Evolutionary conservation across 2,888 invertebrate species (phyloP), one percentile per base, ranked within the genome.

Genomic region (Andrena hattorfiana): DNA sequence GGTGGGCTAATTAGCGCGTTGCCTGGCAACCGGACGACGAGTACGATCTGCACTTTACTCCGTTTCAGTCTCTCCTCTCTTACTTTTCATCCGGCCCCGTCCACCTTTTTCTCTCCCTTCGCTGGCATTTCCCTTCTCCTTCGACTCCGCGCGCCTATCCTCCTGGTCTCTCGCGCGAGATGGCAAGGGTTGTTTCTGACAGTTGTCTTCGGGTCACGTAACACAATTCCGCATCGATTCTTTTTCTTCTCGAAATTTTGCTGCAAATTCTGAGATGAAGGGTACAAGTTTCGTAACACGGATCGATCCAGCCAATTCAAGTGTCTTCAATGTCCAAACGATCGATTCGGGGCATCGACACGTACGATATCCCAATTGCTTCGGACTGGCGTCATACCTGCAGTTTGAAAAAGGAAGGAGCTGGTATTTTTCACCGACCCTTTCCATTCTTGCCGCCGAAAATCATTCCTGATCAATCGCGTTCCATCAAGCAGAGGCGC

Each of bases 1-100:
- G 92, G 92, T 93, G 93, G 93, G 93, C 94, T 94, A 94, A 94
- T 94, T 93, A 94, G 93, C 92, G 91, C 92, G 94, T 94, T 94
- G 94, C 94, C 90, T 91, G 91, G 94, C 92, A 93, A 94, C 94
- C 91, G 88, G 89, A 90, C 91, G 90, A 89, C 87, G 91, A 90
- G 90, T 90, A 92, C 90, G 90, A 92, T 92, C 91, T 91, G 90
- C 91, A 91, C 91, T 90, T 90, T 91, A 86, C 90, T 88, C 87
- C 86, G 87, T 89, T 87, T 80, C 79, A 69, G 56, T 85, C 77
- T 77, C 77, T 67, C 74, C 81, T 79, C 79, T 83, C 23, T 56
- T 86, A 56, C 56, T 85, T 78, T 84, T 85, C 83, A 74, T 69
- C 77, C 56, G 23, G 26, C 10, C 10, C 26, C 23, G 23, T 26